A percentile compares a stretch with the other conserved stretches of the same genome.
Conservation (phyloP, 2,888 invertebrate species). For the Melinaea marsaeus region DNA sequence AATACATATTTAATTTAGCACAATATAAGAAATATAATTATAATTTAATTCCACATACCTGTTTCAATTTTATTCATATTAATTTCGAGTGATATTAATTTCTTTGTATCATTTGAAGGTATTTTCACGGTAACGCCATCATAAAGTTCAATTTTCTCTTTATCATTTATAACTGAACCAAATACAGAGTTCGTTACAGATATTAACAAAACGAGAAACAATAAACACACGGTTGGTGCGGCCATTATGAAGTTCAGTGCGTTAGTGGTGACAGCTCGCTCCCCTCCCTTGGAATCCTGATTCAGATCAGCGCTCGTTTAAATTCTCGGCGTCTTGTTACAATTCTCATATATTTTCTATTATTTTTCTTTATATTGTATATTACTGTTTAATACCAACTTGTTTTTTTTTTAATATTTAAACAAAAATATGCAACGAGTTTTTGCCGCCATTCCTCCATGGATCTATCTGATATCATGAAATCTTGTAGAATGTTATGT, state of each 20-base stretch:
- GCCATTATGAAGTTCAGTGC: slow-evolving; percentile 56
- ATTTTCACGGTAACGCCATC: slow-evolving; percentile 59
- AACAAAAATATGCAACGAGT: no score
- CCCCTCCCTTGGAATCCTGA: slow-evolving; percentile 35
- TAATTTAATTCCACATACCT: slow-evolving; percentile 44
- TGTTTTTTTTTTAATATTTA: background rate
- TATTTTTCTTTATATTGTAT: slow-evolving; percentile 17
- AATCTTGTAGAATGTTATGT: no score
- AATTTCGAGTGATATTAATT: slow-evolving; percentile 58
- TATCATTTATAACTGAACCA: slow-evolving; percentile 30
- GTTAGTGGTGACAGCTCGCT: slow-evolving; percentile 40
- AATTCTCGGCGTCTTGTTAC: background rate
- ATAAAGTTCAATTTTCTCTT: slow-evolving; percentile 50
- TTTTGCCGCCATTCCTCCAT: no score
- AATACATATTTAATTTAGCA: no score
- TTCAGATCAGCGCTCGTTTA: slow-evolving; percentile 15
- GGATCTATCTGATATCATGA: no score
- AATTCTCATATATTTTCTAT: slow-evolving; percentile 15
- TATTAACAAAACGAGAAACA: slow-evolving; percentile 23
- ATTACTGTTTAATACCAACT: background rate
- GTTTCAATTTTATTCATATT: slow-evolving; percentile 45
- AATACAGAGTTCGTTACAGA: slow-evolving; percentile 34
- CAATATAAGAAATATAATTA: background rate
- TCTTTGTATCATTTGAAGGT: slow-evolving; percentile 48
- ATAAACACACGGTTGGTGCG: slow-evolving; percentile 44